Base-by-base conservation (phyloP, 2,113 vertebrate species). In the Ctenomys sociabilis region DNA sequence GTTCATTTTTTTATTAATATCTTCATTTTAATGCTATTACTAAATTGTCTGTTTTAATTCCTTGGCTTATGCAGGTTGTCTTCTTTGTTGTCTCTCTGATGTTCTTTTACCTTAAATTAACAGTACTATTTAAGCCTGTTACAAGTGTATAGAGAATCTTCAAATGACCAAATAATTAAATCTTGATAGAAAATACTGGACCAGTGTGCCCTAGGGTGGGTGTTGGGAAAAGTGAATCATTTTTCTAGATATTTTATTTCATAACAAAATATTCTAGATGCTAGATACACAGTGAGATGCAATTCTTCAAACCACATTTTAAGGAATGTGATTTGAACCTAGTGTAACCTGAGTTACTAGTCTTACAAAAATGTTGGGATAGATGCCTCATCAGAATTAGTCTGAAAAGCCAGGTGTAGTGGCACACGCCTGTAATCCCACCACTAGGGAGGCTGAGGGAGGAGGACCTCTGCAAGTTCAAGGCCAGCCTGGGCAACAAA, bases 41-140 rank as follows among this genome's bases (percentile, higher is more conserved):
- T 91, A 57, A 85, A 70, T 87, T 91, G 10, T 45, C 57, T 57
- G 7, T 91, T 95, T 94, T 88, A 91, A 37, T 94, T 93, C n/a
- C 57, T 73, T 73, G 66, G 32, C 7, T 93, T 4, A 21, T 66
- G 19, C 64, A 32, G 70, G 12, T 32, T 40, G 21, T 70, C n/a
- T 93, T 19, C 26, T 95, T 93, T 94, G 77, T 61, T 54, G 3
- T 35, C 30, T 81, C 35, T 28, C 0, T 92, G 40, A 90, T 21
- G 37, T 45, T 32, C 52, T 54, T 85, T 85, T 64, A 85, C 59
- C n/a, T 93, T 91, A 91, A 91, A 40, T 85, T 73, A 85, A 40
- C 2, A 85, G 49, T 35, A 63, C 85, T 43, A 40, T 88, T 91
- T 81, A 86, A 93, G 40, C 52, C 54, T 35, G 4, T 80, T 87